A percentile compares a stretch with the other conserved stretches of the same genome.
These are phyloP conservation scores for Peromyscus eremicus DNA, from an alignment of 2,797 vertebrate species.

Conservation along the genomic window DNA sequence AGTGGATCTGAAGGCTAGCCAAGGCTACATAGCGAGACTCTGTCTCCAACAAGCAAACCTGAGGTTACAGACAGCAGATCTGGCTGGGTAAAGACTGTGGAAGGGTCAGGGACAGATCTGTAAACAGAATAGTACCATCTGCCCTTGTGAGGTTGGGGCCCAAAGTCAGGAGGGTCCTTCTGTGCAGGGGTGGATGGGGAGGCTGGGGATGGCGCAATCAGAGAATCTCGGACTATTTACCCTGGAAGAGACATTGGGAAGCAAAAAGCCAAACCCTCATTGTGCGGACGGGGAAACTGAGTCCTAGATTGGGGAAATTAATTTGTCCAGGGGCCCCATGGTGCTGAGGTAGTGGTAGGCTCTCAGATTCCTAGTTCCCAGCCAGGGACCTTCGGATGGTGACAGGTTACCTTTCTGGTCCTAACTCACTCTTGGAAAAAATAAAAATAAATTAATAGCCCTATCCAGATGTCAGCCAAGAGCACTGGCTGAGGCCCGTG, in stretches of 20 bases:
- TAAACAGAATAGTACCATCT: background rate
- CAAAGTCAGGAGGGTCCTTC: slow-evolving; percentile 6
- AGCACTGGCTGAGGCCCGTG: slow-evolving; percentile 52
- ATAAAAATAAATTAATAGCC: slow-evolving; percentile 28
- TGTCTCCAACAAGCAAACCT: background rate
- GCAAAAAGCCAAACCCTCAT: background rate
- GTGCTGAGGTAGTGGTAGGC: slow-evolving; percentile 55
- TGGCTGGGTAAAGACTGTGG: background rate
- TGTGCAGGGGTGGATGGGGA: background rate
- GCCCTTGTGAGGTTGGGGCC: background rate
- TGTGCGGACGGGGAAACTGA: slow-evolving; percentile 52
- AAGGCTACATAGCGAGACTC: background rate
- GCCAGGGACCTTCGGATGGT: slow-evolving; percentile 43
- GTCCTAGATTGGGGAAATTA: slow-evolving; percentile 8
- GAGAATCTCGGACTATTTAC: slow-evolving; percentile 37
- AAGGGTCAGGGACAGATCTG: background rate
- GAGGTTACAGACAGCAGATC: background rate
- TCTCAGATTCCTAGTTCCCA: slow-evolving; percentile 49
- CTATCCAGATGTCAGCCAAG: slow-evolving; percentile 39
- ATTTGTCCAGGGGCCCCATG: background rate
- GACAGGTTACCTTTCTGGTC: slow-evolving; percentile 64
- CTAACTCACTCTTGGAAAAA: slow-evolving; percentile 67
- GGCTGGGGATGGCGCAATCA: background rate
- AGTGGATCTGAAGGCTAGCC: background rate
- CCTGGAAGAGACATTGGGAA: slow-evolving; percentile 41